These are phyloP conservation scores for Chionis minor DNA, from an alignment of 2,113 vertebrate genomes.

Conservation along the genomic window DNA sequence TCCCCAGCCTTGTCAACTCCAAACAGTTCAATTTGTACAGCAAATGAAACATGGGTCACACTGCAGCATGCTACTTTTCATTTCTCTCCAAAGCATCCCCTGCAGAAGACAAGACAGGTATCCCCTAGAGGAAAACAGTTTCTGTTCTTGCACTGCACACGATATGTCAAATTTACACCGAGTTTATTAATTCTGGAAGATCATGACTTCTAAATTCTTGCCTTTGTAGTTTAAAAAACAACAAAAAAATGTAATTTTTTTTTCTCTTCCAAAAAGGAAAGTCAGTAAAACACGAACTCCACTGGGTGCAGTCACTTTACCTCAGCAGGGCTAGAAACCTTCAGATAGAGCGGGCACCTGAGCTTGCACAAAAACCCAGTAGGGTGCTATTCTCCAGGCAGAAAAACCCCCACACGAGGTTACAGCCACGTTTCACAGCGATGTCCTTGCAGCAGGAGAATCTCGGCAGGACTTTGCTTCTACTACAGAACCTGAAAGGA, in stretches of 20 bases:
- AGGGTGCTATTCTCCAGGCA: neutral
- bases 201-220: neutral
- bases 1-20: neutral
- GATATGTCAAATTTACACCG: neutral
- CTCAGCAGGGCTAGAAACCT: neutral
- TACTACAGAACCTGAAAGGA: neutral
- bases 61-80: neutral
- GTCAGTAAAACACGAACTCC: neutral
- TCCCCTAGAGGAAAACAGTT: neutral
- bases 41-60: neutral
- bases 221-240: neutral
- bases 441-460: neutral
- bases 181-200: constrained; percentile 17
- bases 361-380: neutral
- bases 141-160: neutral
- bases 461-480: neutral
- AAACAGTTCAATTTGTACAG: neutral
- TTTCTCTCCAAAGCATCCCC: neutral
- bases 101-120: neutral
- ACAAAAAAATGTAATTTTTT: neutral
- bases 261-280: neutral
- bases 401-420: neutral
- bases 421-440: fast-evolving
- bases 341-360: neutral
- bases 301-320: neutral